Conservation (phyloP, 2,113 vertebrate genomes). For the Cygnus buccinator region DNA sequence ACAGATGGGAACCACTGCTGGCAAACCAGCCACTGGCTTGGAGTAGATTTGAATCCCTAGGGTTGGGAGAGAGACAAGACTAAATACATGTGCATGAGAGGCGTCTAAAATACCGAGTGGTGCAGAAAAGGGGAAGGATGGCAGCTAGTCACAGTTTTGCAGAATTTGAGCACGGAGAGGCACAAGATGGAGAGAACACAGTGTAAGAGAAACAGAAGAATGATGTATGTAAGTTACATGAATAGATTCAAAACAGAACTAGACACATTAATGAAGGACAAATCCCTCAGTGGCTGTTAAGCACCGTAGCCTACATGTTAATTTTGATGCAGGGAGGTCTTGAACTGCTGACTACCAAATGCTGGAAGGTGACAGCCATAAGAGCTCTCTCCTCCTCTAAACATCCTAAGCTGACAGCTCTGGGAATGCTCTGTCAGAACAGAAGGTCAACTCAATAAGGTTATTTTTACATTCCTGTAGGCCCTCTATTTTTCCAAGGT, state of each 20-base stretch:
- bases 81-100: fast-evolving
- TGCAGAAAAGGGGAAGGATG: neutral
- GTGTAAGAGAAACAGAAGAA: neutral
- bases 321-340: neutral
- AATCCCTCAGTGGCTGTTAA: neutral
- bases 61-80: neutral
- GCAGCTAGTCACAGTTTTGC: fast-evolving
- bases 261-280: neutral
- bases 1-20: neutral
- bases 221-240: neutral
- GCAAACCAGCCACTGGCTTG: neutral
- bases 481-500: neutral
- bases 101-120: fast-evolving
- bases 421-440: neutral
- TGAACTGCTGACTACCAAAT: neutral
- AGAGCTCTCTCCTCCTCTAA: neutral
- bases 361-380: neutral
- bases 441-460: neutral
- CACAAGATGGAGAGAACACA: neutral
- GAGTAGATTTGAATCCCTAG: neutral
- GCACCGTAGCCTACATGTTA: fast-evolving
- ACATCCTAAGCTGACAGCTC: neutral
- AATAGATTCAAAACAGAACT: neutral
- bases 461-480: fast-evolving
- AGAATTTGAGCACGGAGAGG: neutral